Conservation (phyloP, 2,888 invertebrate species). For the Disparrhopalites patrizii region DNA sequence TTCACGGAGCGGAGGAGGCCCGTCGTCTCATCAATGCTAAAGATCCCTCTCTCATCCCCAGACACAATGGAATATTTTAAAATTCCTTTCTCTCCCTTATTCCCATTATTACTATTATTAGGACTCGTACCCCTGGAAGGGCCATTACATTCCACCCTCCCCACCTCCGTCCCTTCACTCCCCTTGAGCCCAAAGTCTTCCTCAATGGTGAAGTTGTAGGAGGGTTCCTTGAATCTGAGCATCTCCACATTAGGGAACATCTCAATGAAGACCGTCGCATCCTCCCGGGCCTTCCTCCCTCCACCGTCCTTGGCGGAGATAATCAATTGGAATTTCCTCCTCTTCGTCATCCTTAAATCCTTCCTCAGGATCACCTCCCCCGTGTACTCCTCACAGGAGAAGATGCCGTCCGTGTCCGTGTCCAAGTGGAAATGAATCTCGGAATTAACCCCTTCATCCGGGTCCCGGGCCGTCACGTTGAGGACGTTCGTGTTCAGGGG, state of each 20-base stretch:
- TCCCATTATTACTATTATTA: slow-evolving; percentile 51
- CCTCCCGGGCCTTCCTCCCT: slow-evolving; percentile 65
- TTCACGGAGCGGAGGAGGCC: slow-evolving; percentile 74
- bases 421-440: slow-evolving; percentile 72
- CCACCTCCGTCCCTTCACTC: slow-evolving; percentile 57
- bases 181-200: slow-evolving; percentile 63
- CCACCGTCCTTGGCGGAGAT: slow-evolving; percentile 79
- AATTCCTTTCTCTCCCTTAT: slow-evolving; percentile 43
- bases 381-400: slow-evolving; percentile 71
- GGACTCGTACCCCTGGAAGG: slow-evolving; percentile 52
- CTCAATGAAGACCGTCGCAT: slow-evolving; percentile 76
- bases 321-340: slow-evolving; percentile 67
- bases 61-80: slow-evolving; percentile 72
- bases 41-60: slow-evolving; percentile 73
- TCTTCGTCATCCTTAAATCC: slow-evolving; percentile 61
- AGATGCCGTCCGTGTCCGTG: slow-evolving; percentile 68
- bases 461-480: slow-evolving; percentile 75
- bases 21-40: slow-evolving; percentile 71
- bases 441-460: slow-evolving; percentile 84
- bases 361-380: slow-evolving; percentile 70
- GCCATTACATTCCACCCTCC: slow-evolving; percentile 71
- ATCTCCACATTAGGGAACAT: slow-evolving; percentile 65
- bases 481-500: slow-evolving; percentile 63
- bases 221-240: slow-evolving; percentile 64
- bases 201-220: slow-evolving; percentile 72